A percentile compares a stretch with the other conserved stretches of the same genome.
Conservation (phyloP, 30 jellyfish, hydroid and myxozoan species). For the Cassiopea andromeda region DNA sequence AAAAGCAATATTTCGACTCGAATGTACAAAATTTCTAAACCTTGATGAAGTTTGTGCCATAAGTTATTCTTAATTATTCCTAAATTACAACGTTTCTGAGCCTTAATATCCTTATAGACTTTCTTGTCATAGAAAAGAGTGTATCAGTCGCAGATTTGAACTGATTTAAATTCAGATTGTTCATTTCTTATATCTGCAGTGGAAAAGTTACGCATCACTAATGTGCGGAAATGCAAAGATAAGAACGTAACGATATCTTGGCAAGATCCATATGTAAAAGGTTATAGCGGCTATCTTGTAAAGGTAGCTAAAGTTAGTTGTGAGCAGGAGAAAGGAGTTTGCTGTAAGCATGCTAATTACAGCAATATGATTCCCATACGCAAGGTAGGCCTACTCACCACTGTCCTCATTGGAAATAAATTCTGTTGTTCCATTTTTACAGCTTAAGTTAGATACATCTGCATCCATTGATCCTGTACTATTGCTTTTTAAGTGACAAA, state of each 20-base stretch:
- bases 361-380: background rate
- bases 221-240: conserved; percentile 3
- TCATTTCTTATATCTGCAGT: background rate
- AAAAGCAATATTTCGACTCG: too few relatives aligned
- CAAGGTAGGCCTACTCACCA: background rate
- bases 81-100: too few relatives aligned
- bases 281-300: background rate
- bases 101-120: too few relatives aligned
- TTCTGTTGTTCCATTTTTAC: background rate
- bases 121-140: too few relatives aligned
- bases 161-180: background rate
- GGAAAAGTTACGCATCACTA: background rate
- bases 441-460: too few relatives aligned
- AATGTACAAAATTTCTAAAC: too few relatives aligned
- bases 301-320: conserved; percentile 16
- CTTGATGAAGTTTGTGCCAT: too few relatives aligned
- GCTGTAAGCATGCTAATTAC: conserved; percentile 34
- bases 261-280: conserved; percentile 9
- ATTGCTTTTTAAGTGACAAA: too few relatives aligned
- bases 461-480: too few relatives aligned
- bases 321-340: background rate
- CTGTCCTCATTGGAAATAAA: background rate
- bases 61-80: too few relatives aligned
- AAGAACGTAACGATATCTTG: conserved; percentile 6
- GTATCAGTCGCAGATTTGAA: too few relatives aligned